A percentile compares a stretch with the other conserved stretches of the same genome.
These are phyloP conservation scores for Xiphias gladius DNA, from an alignment of 2,113 vertebrate genomes.

Conservation along the genomic window DNA sequence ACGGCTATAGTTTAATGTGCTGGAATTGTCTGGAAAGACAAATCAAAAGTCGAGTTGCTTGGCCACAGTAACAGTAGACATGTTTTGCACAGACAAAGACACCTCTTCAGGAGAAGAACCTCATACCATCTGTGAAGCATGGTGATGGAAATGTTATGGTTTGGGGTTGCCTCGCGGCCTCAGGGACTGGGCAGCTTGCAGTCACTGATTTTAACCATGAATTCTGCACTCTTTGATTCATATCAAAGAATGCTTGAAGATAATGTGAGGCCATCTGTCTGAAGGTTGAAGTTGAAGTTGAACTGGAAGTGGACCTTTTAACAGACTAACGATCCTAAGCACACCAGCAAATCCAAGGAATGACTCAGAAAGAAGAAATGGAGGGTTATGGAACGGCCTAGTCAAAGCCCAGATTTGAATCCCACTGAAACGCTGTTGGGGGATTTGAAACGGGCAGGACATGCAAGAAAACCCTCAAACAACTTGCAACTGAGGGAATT, in stretches of 20 bases:
- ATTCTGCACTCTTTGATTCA: background rate
- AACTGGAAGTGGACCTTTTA: constrained; percentile 6
- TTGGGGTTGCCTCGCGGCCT: background rate
- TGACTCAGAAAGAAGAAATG: background rate
- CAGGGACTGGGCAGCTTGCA: background rate
- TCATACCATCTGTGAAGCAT: background rate
- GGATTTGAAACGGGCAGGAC: background rate
- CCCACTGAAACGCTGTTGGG: background rate
- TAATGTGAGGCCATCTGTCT: background rate
- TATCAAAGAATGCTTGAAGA: background rate
- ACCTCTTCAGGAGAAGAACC: too few relatives aligned
- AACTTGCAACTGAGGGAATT: too few relatives aligned
- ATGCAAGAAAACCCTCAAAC: background rate
- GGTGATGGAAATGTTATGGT: background rate
- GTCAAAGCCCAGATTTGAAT: background rate
- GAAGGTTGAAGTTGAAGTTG: constrained; percentile 3
- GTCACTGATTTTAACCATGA: background rate
- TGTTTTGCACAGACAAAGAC: too few relatives aligned
- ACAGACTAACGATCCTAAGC: background rate
- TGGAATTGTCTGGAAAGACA: background rate
- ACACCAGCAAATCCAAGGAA: background rate
- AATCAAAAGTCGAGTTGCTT: background rate
- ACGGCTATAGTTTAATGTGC: background rate
- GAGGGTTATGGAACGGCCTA: background rate
- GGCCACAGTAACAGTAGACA: background rate